Base-by-base conservation (phyloP, 2,797 vertebrate genomes). In the Microchirus variegatus region DNA sequence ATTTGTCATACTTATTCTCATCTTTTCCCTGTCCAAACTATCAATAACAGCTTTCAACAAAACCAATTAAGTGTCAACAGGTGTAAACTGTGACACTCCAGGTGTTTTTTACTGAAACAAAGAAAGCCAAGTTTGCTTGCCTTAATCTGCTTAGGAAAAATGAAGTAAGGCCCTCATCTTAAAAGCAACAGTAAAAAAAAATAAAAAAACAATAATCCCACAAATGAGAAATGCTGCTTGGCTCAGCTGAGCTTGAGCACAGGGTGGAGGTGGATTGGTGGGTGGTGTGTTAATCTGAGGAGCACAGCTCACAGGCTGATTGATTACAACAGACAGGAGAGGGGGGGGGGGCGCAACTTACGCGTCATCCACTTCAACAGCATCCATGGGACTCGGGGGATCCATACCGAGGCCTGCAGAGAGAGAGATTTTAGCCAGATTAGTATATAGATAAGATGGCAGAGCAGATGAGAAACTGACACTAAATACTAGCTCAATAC, bases 381-480 rank as follows among this genome's bases (percentile, higher is more conserved):
- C 45, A 36, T 96, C 95, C 83, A 94, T 35, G 12, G 95, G 93
- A 50, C 93, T 93, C 0, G 92, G 94, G 45, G 78, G 92, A 58
- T 95, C 95, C 87, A 94, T 86, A 49, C 92, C 92, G 2, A 96
- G 75, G 67, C 96, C 96, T 98, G 82, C 0, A 26, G 44, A 43
- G 41, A 69, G 3, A 78, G 36, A 80, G 11, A 46, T 16, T 9
- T 44, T 44, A 44, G 43, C 13, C 41, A 14, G 41, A 42, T 15
- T 15, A 42, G 15, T 15, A 42, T 31, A 14, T 41, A 4, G 40
- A 41, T 41, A 41, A 41, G 40, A 41, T 14, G 7, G 40, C 3
- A 41, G 10, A 11, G 14, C 10, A 41, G 41, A 15, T 14, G 12
- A 42, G 41, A 42, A 13, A 42, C 13, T 42, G 41, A 42, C 12